phyloP scores from a whole-genome alignment of 2,113 vertebrate species.

The Dipodomys ordii region DNA sequence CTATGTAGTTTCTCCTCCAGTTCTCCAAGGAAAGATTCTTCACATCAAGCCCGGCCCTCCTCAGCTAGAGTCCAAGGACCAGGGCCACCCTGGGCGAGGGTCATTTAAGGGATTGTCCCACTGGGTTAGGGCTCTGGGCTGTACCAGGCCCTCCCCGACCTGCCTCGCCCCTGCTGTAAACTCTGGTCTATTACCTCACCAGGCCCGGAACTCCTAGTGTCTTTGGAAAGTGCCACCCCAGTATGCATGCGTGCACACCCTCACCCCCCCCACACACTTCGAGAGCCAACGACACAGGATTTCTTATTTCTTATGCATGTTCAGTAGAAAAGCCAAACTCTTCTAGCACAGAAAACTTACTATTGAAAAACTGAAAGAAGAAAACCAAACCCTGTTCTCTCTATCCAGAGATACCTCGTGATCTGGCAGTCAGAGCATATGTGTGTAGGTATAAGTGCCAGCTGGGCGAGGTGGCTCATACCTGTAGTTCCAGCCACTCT shows the following conservation, averaged over 20 bases:
- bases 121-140: neutral
- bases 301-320: no score
- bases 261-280: no score
- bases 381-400: neutral
- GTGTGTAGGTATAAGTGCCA: neutral
- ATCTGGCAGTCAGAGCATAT: no score
- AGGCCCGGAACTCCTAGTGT: neutral
- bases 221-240: neutral
- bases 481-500: neutral
- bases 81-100: neutral
- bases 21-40: no score
- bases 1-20: no score
- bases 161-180: neutral
- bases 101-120: neutral
- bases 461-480: neutral
- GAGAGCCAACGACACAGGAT: no score
- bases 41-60: neutral
- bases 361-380: neutral
- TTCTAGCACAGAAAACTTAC: constrained; percentile 19
- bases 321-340: neutral
- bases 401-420: neutral
- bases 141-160: neutral
- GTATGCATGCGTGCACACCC: no score
- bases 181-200: no score
- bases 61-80: neutral